Conservation (phyloP, 2,888 invertebrate genomes). For the Koerneria pararmatus region DNA sequence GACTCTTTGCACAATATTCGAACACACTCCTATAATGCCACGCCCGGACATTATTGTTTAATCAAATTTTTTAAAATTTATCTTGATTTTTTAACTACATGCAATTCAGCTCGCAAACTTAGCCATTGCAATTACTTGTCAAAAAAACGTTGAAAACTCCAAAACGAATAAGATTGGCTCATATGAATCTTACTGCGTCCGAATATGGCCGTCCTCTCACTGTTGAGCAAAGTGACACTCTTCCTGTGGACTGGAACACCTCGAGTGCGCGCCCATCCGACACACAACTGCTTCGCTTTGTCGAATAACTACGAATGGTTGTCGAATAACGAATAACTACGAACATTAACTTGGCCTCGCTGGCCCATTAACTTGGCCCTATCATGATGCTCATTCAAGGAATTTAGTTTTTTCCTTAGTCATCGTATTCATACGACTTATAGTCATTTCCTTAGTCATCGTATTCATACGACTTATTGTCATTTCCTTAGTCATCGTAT, state of each 20-base stretch:
- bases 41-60: no score
- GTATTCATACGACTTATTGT: no score
- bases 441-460: neutral
- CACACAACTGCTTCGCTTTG: slow-evolving; percentile 56
- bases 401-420: neutral
- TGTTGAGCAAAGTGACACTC: slow-evolving; percentile 51
- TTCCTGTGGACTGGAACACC: slow-evolving; percentile 38
- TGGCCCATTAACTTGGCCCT: neutral
- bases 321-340: neutral
- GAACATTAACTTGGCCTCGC: neutral
- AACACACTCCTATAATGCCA: no score
- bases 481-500: no score
- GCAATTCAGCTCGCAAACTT: no score
- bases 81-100: no score
- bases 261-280: slow-evolving; percentile 36
- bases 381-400: neutral
- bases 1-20: no score
- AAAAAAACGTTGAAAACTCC: no score
- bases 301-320: slow-evolving; percentile 44
- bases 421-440: neutral
- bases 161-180: no score
- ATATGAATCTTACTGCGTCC: no score
- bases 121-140: no score
- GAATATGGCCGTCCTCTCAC: slow-evolving; percentile 29
- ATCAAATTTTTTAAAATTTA: no score